Percentiles rank a stretch among this genome's conserved stretches.
These are phyloP conservation scores for Leucopternis melanops DNA, from an alignment of 2,113 vertebrate species.

Conservation along the genomic window DNA sequence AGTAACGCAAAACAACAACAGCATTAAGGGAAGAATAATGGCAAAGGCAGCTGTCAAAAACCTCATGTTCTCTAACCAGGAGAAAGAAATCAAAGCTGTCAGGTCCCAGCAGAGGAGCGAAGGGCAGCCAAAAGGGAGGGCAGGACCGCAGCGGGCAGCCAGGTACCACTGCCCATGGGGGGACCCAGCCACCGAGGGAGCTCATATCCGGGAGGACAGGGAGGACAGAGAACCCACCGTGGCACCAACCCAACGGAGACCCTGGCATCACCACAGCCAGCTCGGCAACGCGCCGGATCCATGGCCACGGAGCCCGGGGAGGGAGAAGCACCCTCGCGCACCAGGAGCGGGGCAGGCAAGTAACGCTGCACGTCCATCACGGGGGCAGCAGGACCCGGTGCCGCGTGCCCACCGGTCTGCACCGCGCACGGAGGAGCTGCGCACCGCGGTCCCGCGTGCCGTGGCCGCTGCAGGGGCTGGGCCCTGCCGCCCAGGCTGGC, in stretches of 20 bases:
- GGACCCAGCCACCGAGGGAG: fast-evolving
- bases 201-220: fast-evolving
- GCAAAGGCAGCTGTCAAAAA: conserved; percentile 50
- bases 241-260: fast-evolving
- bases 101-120: neutral
- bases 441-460: fast-evolving
- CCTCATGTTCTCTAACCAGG: neutral
- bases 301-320: fast-evolving
- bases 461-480: neutral
- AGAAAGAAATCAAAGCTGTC: conserved; percentile 35
- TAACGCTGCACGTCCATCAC: fast-evolving
- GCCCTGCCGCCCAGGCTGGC: neutral
- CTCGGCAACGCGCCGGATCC: neutral
- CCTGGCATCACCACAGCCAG: neutral
- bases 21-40: conserved; percentile 48
- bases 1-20: conserved; percentile 60
- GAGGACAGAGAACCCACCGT: fast-evolving
- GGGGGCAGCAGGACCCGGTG: neutral
- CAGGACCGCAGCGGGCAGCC: neutral
- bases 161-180: neutral
- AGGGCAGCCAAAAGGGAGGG: neutral
- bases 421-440: fast-evolving
- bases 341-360: fast-evolving
- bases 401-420: fast-evolving
- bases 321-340: neutral